A percentile compares a stretch with the other conserved stretches of the same genome.
phyloP scores from a whole-genome alignment of 2,797 vertebrate species.

The Choloepus didactylus region DNA sequence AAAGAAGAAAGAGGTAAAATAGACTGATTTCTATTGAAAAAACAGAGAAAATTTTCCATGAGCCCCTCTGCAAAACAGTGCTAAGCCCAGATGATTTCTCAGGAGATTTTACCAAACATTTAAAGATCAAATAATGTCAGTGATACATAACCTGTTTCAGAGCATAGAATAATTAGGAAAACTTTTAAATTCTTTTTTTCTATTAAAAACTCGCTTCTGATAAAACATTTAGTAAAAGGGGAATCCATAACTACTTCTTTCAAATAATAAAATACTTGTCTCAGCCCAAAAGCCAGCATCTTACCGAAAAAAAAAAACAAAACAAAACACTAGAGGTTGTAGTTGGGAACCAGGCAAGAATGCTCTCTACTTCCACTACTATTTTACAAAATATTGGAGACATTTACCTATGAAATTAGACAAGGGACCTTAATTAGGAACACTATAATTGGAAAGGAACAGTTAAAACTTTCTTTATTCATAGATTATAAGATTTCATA shows the following conservation, averaged over 20 bases:
- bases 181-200: background rate
- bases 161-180: background rate
- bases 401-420: background rate
- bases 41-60: too few species aligned
- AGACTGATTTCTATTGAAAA: too few species aligned
- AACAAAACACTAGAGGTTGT: background rate
- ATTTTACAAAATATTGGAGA: too few species aligned
- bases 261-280: background rate
- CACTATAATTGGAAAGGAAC: background rate
- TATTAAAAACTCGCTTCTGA: background rate
- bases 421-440: background rate
- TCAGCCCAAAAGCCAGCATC: background rate
- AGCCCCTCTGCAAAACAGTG: too few species aligned
- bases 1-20: too few species aligned
- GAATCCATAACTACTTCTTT: background rate
- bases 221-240: background rate
- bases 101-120: background rate
- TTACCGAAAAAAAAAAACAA: background rate
- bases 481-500: background rate
- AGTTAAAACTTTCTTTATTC: background rate
- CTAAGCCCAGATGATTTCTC: too few species aligned
- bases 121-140: background rate
- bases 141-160: background rate
- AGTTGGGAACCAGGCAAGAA: background rate
- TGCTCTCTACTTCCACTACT: too few species aligned